Conservation (phyloP, 1,140 invertebrate species). For the Pissodes strobi region DNA sequence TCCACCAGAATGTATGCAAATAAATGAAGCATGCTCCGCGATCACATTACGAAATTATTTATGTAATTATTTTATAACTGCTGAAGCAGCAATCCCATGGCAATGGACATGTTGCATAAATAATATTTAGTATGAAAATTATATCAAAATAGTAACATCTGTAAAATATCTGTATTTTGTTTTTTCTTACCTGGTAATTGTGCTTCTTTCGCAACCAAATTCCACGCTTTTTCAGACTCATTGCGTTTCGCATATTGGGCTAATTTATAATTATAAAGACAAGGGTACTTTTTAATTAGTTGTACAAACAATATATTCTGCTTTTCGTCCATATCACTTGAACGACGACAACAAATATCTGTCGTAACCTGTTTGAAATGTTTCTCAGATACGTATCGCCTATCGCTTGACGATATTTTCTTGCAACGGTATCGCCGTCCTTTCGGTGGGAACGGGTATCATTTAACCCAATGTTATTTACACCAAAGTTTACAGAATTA, state of each 20-base stretch:
- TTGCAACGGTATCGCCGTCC: not conserved
- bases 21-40: not conserved
- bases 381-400: too few relatives aligned
- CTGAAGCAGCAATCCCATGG: too few relatives aligned
- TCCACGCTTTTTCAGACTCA: too few relatives aligned
- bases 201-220: not conserved
- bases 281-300: not conserved
- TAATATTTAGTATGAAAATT: not conserved
- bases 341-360: not conserved
- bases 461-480: too few relatives aligned
- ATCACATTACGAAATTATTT: not conserved
- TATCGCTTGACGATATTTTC: too few relatives aligned
- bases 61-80: too few relatives aligned
- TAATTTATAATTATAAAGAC: too few relatives aligned
- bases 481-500: too few relatives aligned
- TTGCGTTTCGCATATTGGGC: too few relatives aligned
- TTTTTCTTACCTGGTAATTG: not conserved
- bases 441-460: not conserved
- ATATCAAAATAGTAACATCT: not conserved
- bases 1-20: not conserved
- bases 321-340: constrained; percentile 4
- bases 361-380: not conserved
- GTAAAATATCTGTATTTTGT: too few relatives aligned
- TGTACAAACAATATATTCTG: constrained; percentile 7
- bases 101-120: too few relatives aligned